Conservation (phyloP, 1,140 invertebrate species). For the Apolygus lucorum region DNA sequence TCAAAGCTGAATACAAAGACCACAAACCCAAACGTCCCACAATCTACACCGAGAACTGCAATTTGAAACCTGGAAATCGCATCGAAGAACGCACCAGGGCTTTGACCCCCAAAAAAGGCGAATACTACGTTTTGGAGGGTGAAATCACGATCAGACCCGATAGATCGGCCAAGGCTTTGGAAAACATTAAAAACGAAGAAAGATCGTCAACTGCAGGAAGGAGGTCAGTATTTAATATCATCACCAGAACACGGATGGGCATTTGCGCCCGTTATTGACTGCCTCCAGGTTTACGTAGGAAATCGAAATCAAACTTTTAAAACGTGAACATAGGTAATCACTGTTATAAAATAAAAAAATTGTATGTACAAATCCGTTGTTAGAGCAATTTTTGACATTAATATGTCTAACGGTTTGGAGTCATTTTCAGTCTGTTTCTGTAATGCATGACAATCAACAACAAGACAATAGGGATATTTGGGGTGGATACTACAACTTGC, state of each 20-base stretch:
- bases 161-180: background rate
- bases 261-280: too few relatives aligned
- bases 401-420: too few relatives aligned
- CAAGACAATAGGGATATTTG: too few relatives aligned
- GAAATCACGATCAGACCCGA: slow-evolving; percentile 14
- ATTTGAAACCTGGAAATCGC: slow-evolving; percentile 9
- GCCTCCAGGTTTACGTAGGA: too few relatives aligned
- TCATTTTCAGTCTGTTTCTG: too few relatives aligned
- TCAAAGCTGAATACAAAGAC: slow-evolving; percentile 26
- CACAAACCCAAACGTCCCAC: slow-evolving; percentile 23
- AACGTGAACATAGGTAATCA: too few relatives aligned
- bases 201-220: slow-evolving; percentile 12
- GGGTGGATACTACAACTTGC: too few relatives aligned
- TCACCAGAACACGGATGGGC: slow-evolving; percentile 4
- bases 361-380: too few relatives aligned
- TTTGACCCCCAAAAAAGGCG: slow-evolving; percentile 8
- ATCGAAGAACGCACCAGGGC: background rate
- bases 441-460: too few relatives aligned
- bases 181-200: slow-evolving; percentile 3
- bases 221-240: slow-evolving; percentile 2
- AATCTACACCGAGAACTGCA: background rate
- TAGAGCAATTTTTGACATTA: too few relatives aligned
- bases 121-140: slow-evolving; percentile 18
- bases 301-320: too few relatives aligned
- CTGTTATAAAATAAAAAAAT: too few relatives aligned